Evolutionary conservation across 2,888 invertebrate genomes (phyloP).

Genomic region (Piscicola geometra): DNA sequence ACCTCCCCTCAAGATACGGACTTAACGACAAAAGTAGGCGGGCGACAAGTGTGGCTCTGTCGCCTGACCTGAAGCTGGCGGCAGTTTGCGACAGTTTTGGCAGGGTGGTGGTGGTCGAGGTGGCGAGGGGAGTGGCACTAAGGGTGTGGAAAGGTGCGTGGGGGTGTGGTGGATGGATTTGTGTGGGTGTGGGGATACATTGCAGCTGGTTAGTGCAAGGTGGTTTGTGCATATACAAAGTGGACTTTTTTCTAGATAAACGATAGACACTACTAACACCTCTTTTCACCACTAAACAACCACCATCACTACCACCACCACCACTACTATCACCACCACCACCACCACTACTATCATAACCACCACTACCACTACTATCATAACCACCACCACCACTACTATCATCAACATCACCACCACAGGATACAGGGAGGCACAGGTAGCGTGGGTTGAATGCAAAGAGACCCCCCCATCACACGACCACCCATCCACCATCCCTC

Average conservation of each 20-base stretch:
- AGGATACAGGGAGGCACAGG: conserved; percentile 88
- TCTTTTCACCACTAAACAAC: too few relatives aligned
- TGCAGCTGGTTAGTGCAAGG: conserved; percentile 2
- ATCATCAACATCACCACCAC: too few relatives aligned
- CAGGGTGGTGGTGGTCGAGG: conserved; percentile 79
- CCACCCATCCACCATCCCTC: not conserved
- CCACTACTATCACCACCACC: too few relatives aligned
- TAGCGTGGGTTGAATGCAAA: conserved; percentile 80
- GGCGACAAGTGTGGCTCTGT: conserved; percentile 70
- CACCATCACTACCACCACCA: too few relatives aligned
- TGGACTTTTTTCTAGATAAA: not conserved
- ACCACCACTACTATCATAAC: too few relatives aligned
- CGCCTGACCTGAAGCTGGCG: conserved; percentile 74
- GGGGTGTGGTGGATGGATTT: not conserved
- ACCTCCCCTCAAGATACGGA: conserved; percentile 68
- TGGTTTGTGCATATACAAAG: not conserved
- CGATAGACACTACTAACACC: not conserved
- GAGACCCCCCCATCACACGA: conserved; percentile 57
- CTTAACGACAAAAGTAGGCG: conserved; percentile 73
- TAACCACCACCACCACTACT: too few relatives aligned
- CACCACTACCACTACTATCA: too few relatives aligned
- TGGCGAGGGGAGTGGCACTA: conserved; percentile 71
- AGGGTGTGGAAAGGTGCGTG: conserved; percentile 75
- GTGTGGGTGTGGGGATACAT: not conserved
- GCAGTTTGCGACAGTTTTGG: conserved; percentile 80